A percentile compares a stretch with the other conserved stretches of the same genome.
These are phyloP conservation scores for Lethocerus indicus DNA, from an alignment of 1,140 invertebrate genomes.

Conservation along the genomic window DNA sequence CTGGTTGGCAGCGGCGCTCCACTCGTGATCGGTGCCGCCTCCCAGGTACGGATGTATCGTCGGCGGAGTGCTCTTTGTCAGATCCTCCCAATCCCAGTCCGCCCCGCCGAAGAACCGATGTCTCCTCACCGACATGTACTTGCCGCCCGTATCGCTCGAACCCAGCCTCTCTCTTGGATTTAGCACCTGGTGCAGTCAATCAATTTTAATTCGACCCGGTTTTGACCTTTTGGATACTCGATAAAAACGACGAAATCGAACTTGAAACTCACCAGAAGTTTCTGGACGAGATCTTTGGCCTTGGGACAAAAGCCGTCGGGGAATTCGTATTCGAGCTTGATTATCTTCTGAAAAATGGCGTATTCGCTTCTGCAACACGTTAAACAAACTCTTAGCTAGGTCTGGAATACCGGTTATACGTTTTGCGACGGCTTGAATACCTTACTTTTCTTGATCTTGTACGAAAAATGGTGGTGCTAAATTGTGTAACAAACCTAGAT, in stretches of 20 bases:
- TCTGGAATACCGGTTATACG: no score
- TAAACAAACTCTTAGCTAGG: no score
- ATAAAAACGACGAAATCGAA: not conserved
- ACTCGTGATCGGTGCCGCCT: no score
- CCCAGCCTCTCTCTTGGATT: slow-evolving; percentile 68
- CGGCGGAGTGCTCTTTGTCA: slow-evolving; percentile 65
- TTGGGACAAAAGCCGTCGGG: slow-evolving; percentile 73
- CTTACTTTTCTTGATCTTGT: no score
- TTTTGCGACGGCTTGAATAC: no score
- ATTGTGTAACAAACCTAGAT: slow-evolving; percentile 34
- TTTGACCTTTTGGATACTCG: no score
- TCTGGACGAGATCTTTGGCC: slow-evolving; percentile 74
- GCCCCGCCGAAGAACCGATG: slow-evolving; percentile 76
- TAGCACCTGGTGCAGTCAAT: slow-evolving; percentile 31
- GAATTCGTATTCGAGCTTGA: slow-evolving; percentile 80
- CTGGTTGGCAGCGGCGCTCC: no score
- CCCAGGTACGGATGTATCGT: slow-evolving; percentile 67
- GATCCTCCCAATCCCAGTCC: slow-evolving; percentile 52
- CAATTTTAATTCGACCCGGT: slow-evolving; percentile 1
- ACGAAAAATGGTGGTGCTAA: not conserved
- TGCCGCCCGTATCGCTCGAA: slow-evolving; percentile 49
- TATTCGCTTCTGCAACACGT: slow-evolving; percentile 79
- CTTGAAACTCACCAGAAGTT: slow-evolving; percentile 48
- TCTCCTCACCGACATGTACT: slow-evolving; percentile 66
- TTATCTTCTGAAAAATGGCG: slow-evolving; percentile 91